These are phyloP conservation scores for Balaeniceps rex DNA, from an alignment of 2,113 vertebrate genomes.

Conservation along the genomic window DNA sequence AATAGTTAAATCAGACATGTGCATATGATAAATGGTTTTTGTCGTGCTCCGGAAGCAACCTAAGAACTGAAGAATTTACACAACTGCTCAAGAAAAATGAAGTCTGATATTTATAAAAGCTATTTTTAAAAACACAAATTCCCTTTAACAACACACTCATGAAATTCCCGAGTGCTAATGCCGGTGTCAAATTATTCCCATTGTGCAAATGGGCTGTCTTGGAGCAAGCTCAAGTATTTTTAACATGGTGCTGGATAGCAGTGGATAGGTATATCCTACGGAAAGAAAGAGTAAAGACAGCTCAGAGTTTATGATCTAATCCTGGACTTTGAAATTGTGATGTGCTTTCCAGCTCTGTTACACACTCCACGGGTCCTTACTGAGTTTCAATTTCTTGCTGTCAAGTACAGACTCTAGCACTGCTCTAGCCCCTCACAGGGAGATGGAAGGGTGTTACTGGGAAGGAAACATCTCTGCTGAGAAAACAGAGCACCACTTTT, in stretches of 20 bases:
- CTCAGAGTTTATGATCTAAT: not conserved
- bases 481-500: not conserved
- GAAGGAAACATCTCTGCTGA: not conserved
- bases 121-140: not conserved
- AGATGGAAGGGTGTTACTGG: not conserved
- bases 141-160: not conserved
- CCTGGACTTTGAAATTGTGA: not conserved
- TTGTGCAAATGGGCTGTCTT: not conserved
- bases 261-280: not conserved
- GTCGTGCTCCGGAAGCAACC: not conserved
- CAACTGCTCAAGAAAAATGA: not conserved
- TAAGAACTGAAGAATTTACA: not conserved
- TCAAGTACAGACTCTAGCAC: not conserved
- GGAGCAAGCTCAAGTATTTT: not conserved
- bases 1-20: not conserved
- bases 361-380: rapidly evolving
- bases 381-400: not conserved
- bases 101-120: not conserved
- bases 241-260: not conserved
- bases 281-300: not conserved
- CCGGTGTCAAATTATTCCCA: not conserved
- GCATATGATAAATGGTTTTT: not conserved
- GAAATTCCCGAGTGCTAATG: not conserved
- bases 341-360: not conserved
- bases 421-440: not conserved